phyloP scores from a whole-genome alignment of 2,888 invertebrate genomes.

The Caprella mutica region DNA sequence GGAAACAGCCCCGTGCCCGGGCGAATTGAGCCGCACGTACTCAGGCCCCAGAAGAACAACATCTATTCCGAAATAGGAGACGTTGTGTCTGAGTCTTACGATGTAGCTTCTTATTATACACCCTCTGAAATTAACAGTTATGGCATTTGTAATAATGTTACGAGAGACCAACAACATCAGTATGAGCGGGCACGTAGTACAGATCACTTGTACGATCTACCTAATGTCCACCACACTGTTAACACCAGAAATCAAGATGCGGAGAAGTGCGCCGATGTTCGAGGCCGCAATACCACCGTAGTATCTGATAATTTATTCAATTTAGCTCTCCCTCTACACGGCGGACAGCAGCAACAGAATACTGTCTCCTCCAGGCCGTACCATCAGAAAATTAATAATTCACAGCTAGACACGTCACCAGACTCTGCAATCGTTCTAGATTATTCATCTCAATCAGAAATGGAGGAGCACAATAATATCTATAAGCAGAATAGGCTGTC shows the following conservation, averaged over 20 bases:
- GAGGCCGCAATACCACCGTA: no score
- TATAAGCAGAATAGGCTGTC: background rate
- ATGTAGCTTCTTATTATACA: slow-evolving; percentile 22
- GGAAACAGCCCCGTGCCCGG: slow-evolving; percentile 5
- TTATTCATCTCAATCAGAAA: slow-evolving; percentile 18
- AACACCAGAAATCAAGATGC: background rate
- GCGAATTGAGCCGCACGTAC: background rate
- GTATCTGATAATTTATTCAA: slow-evolving; percentile 10
- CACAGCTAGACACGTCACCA: slow-evolving; percentile 18
- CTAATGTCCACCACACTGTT: slow-evolving; percentile 1
- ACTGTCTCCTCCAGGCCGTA: background rate
- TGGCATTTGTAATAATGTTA: no score
- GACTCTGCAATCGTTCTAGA: slow-evolving; percentile 28
- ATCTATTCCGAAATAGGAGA: slow-evolving; percentile 10
- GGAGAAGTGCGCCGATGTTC: background rate
- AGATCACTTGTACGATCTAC: slow-evolving; percentile 6
- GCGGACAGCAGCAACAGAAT: background rate
- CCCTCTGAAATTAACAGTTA: slow-evolving; percentile 21
- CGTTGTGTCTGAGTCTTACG: slow-evolving; percentile 11
- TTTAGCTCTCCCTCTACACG: slow-evolving; percentile 15
- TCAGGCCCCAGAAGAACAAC: slow-evolving; percentile 6
- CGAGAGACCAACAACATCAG: background rate
- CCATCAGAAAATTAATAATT: background rate
- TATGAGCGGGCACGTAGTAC: background rate
- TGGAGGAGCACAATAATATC: slow-evolving; percentile 5